Base-by-base conservation (phyloP, 2,888 invertebrate species). In the Ochropacha duplaris region DNA sequence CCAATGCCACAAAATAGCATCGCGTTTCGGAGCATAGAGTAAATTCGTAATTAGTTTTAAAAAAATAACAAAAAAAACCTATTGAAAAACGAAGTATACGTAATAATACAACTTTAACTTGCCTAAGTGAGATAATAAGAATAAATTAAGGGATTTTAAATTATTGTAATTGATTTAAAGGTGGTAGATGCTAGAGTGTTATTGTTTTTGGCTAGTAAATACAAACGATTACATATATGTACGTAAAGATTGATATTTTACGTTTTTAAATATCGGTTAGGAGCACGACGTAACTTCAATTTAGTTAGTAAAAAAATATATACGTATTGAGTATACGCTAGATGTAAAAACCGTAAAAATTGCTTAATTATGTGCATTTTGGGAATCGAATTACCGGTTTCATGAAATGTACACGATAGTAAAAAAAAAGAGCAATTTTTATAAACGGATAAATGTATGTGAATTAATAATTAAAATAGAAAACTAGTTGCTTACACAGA, bases 31-130 rank as follows among this genome's bases (percentile, higher is more conserved):
- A 90, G 90, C 87, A 88, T 90, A 90, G 90, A 86, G 74, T 87
- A 81, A 69, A 74, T 85, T 84, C 78, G 78, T 86, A 87, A 85
- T 88, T 89, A 88, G 87, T 80, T 81, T 81, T 81, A 84, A 74
- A 81, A 75, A 79, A 86, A 75, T 78, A 2, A 19, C 6, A 69
- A 73, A 76, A 74, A 74, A 87, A 82, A 79, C 86, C 87, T 88
- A 90, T 89, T 90, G 79, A 88, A 90, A 90, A 91, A 90, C 90
- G 91, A 92, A 87, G 92, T 92, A 92, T 92, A 92, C 92, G 92
- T 92, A 90, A 92, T 86, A 84, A 89, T 81, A 90, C 90, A 90
- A 90, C 90, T 92, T 92, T 92, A 92, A 91, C 90, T 92, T 92
- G 91, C 91, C 92, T 92, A 92, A 92, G 92, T 92, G 91, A 92